Evolutionary conservation across 2,113 vertebrate genomes (phyloP).

Genomic region (Naja naja): DNA sequence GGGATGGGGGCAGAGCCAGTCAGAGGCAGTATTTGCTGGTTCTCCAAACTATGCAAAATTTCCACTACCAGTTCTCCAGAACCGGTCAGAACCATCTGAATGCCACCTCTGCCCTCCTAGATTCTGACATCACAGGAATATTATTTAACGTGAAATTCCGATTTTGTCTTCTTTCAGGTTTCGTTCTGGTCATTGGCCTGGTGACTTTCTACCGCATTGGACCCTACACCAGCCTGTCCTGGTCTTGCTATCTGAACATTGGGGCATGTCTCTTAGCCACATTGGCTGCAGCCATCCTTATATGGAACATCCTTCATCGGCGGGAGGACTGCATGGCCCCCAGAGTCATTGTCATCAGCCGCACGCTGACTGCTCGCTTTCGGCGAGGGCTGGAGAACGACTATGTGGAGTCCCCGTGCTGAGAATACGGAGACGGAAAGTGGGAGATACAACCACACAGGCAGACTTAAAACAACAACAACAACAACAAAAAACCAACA

Average conservation of each 20-base stretch:
- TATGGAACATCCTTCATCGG: conserved; percentile 96
- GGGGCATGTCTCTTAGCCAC: conserved; percentile 92
- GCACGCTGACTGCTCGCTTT: conserved; percentile 81
- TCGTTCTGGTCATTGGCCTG: conserved; percentile 92
- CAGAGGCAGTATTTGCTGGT: too few relatives aligned
- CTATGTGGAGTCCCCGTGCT: conserved; percentile 96
- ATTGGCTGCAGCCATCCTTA: conserved; percentile 89
- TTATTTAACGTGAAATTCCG: not conserved
- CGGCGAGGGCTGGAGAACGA: conserved; percentile 89
- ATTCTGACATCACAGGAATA: not conserved
- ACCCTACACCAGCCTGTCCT: conserved; percentile 89
- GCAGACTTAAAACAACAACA: not conserved
- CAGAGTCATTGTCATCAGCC: conserved; percentile 90
- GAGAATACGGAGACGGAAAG: conserved; percentile 46
- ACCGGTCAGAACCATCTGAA: too few relatives aligned
- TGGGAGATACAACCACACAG: not conserved
- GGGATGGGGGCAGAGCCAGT: too few relatives aligned
- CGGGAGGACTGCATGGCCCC: conserved; percentile 92
- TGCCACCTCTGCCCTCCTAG: not conserved
- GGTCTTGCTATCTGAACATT: conserved; percentile 97
- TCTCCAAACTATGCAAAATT: too few relatives aligned
- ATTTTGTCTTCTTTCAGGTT: conserved; percentile 75
- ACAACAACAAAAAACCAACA: accelerated
- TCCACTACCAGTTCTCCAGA: too few relatives aligned
- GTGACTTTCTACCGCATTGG: conserved; percentile 96